Percentiles rank a stretch among this genome's conserved stretches.
Evolutionary conservation across 2,113 vertebrate genomes (phyloP).

Genomic region (Sisor rabdophorus): DNA sequence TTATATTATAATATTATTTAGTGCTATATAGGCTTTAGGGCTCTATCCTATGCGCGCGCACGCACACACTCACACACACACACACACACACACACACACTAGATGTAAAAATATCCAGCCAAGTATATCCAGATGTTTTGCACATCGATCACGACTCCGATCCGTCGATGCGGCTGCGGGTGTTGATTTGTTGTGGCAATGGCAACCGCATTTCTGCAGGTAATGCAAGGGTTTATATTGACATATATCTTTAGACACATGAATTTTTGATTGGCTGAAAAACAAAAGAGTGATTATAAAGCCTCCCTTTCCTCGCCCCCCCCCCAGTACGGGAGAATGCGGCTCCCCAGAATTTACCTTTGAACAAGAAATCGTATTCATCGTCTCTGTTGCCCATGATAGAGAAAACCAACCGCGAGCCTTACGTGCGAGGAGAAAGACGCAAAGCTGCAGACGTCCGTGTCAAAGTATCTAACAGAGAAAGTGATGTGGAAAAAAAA

Average conservation of each 20-base stretch:
- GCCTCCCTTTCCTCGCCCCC: slow-evolving; percentile 15
- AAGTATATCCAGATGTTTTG: slow-evolving; percentile 39
- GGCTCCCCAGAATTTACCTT: slow-evolving; percentile 69
- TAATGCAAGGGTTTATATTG: too few relatives aligned
- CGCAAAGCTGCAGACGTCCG: slow-evolving; percentile 49
- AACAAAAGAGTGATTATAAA: slow-evolving; percentile 45
- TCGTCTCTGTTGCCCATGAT: slow-evolving; percentile 82
- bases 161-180: slow-evolving; percentile 50
- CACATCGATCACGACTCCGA: slow-evolving; percentile 24
- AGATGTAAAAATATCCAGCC: slow-evolving; percentile 36
- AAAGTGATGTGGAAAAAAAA: slow-evolving; percentile 35
- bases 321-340: slow-evolving; percentile 50
- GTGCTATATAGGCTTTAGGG: background rate
- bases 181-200: slow-evolving; percentile 53
- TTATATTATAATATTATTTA: background rate
- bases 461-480: slow-evolving; percentile 37
- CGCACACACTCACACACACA: slow-evolving; percentile 52
- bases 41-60: too few relatives aligned
- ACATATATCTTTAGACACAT: background rate
- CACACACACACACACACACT: slow-evolving; percentile 39
- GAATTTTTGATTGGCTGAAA: background rate
- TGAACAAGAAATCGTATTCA: slow-evolving; percentile 83
- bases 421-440: slow-evolving; percentile 49
- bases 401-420: slow-evolving; percentile 62
- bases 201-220: too few relatives aligned